Percentiles rank a stretch among this genome's conserved stretches.
Evolutionary conservation across 1,140 invertebrate genomes (phyloP).

Genomic region (Drosophila oshimai): DNA sequence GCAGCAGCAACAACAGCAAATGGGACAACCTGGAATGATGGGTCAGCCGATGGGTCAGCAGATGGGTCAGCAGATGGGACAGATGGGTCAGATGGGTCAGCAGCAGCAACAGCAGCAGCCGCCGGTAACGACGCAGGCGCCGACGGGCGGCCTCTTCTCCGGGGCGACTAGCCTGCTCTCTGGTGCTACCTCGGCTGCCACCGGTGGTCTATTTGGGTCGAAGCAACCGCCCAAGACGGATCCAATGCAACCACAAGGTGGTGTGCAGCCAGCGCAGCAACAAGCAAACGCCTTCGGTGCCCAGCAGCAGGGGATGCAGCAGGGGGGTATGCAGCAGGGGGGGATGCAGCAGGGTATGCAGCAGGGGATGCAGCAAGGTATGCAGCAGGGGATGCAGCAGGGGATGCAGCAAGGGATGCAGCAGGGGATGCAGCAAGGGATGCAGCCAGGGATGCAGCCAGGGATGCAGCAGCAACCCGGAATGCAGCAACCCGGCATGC

Average conservation of each 20-base stretch:
- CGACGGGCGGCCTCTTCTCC: constrained; percentile 79
- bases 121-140: constrained; percentile 69
- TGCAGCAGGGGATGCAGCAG: constrained; percentile 75
- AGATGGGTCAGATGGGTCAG: constrained; percentile 63
- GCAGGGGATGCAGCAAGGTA: constrained; percentile 63
- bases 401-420: constrained; percentile 59
- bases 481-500: constrained; percentile 44
- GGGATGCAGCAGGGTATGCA: constrained; percentile 43
- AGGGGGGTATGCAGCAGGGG: constrained; percentile 72
- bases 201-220: constrained; percentile 82
- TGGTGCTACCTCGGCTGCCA: constrained; percentile 83
- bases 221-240: constrained; percentile 82
- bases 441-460: constrained; percentile 72
- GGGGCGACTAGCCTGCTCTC: constrained; percentile 82
- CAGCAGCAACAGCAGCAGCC: constrained; percentile 73
- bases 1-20: constrained; percentile 72
- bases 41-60: constrained; percentile 77
- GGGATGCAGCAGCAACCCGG: constrained; percentile 71
- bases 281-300: constrained; percentile 81
- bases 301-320: constrained; percentile 70
- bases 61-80: constrained; percentile 73
- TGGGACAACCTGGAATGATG: constrained; percentile 69
- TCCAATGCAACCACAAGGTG: constrained; percentile 82
- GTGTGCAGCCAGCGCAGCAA: constrained; percentile 82
- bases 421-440: constrained; percentile 56